A percentile compares a stretch with the other conserved stretches of the same genome.
These are phyloP conservation scores for Chlorops oryzae DNA, from an alignment of 1,140 invertebrate genomes.

Conservation along the genomic window DNA sequence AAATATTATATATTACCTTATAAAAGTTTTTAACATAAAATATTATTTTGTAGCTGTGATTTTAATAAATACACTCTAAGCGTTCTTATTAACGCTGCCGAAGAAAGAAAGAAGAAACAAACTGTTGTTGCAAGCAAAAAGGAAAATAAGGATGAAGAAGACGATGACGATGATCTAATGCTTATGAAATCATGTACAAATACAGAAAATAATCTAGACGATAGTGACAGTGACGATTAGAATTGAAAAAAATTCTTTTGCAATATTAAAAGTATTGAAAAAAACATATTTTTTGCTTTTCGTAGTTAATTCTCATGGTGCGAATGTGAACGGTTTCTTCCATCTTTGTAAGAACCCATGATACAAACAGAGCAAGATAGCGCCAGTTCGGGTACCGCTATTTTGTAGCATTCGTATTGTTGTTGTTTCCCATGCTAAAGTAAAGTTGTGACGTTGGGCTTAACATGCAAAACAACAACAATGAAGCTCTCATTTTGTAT, in stretches of 20 bases:
- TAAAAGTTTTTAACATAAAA: neutral
- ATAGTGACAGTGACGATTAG: constrained; percentile 18
- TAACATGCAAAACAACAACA: no score
- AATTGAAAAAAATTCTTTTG: constrained; percentile 5
- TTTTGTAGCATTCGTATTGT: no score
- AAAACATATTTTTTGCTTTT: no score
- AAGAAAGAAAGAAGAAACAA: constrained; percentile 29
- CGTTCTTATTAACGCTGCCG: constrained; percentile 56
- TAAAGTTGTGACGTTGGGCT: no score
- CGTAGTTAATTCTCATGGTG: no score
- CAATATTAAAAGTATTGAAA: no score
- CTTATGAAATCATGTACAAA: constrained; percentile 22
- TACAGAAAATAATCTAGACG: constrained; percentile 22
- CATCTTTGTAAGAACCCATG: no score
- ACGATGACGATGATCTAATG: constrained; percentile 37
- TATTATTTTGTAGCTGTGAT: constrained; percentile 58
- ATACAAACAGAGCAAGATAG: no score
- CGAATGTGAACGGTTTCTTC: no score
- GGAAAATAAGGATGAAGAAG: constrained; percentile 5
- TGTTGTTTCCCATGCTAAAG: no score
- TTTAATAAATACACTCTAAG: constrained; percentile 72
- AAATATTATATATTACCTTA: constrained; percentile 31
- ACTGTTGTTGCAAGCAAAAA: neutral
- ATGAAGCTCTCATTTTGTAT: no score
- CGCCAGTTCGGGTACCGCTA: no score